These are phyloP conservation scores for Penaeus vannamei DNA, from an alignment of 1,140 invertebrate species.

Conservation along the genomic window DNA sequence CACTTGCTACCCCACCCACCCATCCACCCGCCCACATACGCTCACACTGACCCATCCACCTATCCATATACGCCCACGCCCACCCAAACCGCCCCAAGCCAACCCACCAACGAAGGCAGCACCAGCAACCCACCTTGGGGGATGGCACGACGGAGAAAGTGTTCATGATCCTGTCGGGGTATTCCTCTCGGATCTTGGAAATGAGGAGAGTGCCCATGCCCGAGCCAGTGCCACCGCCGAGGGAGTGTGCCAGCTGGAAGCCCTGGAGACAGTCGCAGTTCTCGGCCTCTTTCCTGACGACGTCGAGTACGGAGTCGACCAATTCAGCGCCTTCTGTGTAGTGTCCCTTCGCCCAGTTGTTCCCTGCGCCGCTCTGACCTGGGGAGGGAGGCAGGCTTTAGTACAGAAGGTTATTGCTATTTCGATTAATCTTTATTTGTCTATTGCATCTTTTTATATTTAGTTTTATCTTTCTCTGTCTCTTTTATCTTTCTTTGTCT, in stretches of 20 bases:
- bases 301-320: constrained; percentile 1
- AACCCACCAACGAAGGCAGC: not conserved
- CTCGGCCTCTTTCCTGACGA: constrained; percentile 2
- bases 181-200: not conserved
- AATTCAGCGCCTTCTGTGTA: constrained; percentile 6
- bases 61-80: too few species aligned
- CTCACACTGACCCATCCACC: too few species aligned
- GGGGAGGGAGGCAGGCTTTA: not conserved
- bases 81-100: too few species aligned
- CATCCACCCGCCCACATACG: too few species aligned
- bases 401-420: too few species aligned
- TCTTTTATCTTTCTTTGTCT: too few species aligned
- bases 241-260: constrained; percentile 17
- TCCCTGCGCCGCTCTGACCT: constrained; percentile 17
- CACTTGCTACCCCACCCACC: too few species aligned
- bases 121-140: not conserved
- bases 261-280: constrained; percentile 23
- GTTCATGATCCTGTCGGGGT: constrained; percentile 18
- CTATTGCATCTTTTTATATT: too few species aligned
- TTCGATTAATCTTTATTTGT: too few species aligned
- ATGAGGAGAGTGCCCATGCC: constrained; percentile 3
- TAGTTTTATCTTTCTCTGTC: too few species aligned
- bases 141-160: constrained; percentile 18
- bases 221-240: constrained; percentile 20
- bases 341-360: constrained; percentile 23